phyloP scores from a whole-genome alignment of 2,888 invertebrate genomes.

The Hylaea fasciaria region DNA sequence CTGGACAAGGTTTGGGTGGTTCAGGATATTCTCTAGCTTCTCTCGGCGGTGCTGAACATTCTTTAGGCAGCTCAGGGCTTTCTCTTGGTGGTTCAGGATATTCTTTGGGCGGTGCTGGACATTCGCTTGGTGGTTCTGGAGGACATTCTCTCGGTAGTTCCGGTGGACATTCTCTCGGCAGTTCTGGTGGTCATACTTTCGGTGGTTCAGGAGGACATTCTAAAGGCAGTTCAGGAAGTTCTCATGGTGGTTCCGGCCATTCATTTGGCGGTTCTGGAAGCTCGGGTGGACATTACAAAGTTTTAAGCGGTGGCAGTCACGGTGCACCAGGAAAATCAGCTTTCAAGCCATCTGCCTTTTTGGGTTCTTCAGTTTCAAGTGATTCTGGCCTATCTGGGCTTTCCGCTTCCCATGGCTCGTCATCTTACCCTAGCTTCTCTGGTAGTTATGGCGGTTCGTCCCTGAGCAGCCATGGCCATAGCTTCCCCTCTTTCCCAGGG shows the following conservation, averaged over 20 bases:
- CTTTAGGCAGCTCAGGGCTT: constrained; percentile 52
- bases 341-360: constrained; percentile 78
- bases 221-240: constrained; percentile 43
- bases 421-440: constrained; percentile 60
- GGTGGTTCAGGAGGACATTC: constrained; percentile 31
- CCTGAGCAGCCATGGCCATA: constrained; percentile 59
- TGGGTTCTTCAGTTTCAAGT: constrained; percentile 71
- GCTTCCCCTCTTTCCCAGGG: constrained; percentile 61
- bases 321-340: constrained; percentile 64
- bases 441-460: constrained; percentile 55
- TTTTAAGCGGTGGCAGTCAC: constrained; percentile 55
- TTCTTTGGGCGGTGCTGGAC: constrained; percentile 40
- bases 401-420: constrained; percentile 60
- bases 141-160: constrained; percentile 42
- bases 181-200: constrained; percentile 43
- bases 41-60: constrained; percentile 46
- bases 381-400: constrained; percentile 67
- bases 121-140: constrained; percentile 39
- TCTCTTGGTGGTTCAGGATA: constrained; percentile 46
- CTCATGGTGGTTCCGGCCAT: constrained; percentile 49
- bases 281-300: constrained; percentile 54
- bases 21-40: constrained; percentile 40
- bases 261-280: constrained; percentile 54
- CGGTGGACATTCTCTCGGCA: constrained; percentile 29
- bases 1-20: constrained; percentile 45